A percentile compares a stretch with the other conserved stretches of the same genome.
These are phyloP conservation scores for Labeo catla DNA, from an alignment of 2,113 vertebrate species.

Conservation along the genomic window DNA sequence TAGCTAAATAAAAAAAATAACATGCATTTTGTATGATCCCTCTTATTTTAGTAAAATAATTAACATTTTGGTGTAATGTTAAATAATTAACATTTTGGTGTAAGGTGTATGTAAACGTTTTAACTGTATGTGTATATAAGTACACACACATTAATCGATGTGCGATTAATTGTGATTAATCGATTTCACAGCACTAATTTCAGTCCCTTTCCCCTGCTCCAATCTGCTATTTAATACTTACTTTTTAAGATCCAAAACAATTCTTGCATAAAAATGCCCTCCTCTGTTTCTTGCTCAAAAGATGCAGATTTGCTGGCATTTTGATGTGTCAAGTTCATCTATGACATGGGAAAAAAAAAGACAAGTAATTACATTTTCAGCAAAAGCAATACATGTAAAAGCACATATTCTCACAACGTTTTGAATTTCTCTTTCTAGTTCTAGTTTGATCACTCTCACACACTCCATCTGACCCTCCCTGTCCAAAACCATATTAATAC, in stretches of 20 bases:
- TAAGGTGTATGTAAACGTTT: too few species aligned
- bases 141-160: too few species aligned
- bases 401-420: neutral
- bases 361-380: neutral
- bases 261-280: neutral
- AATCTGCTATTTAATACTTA: neutral
- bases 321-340: neutral
- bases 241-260: neutral
- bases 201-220: neutral
- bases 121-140: too few species aligned
- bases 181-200: neutral
- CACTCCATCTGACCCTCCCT: neutral
- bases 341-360: neutral
- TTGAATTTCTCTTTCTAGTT: neutral
- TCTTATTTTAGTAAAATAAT: too few species aligned
- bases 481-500: neutral
- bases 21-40: too few species aligned
- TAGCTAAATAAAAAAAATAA: too few species aligned
- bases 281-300: neutral
- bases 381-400: neutral
- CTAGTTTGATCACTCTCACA: neutral
- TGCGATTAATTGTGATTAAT: too few species aligned
- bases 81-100: too few species aligned
- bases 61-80: too few species aligned
- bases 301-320: neutral